A percentile compares a stretch with the other conserved stretches of the same genome.
Evolutionary conservation across 2,888 invertebrate species (phyloP).

Genomic region (Ptilodon capucinus): DNA sequence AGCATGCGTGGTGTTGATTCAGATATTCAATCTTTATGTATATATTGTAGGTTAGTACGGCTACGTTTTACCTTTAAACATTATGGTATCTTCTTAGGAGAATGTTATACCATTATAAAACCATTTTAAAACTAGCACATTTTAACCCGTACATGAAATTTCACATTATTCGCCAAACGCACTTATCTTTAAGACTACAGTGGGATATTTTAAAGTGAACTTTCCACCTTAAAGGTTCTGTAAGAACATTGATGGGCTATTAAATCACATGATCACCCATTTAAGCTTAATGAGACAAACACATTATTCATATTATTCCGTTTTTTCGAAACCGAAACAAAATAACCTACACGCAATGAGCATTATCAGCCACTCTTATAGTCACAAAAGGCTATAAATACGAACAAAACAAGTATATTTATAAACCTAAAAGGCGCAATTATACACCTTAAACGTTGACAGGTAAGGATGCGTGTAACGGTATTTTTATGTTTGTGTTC

Average conservation of each 20-base stretch:
- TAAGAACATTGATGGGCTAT: constrained; percentile 32
- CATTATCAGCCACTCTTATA: constrained; percentile 66
- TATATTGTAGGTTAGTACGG: too few species aligned
- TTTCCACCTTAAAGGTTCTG: not conserved
- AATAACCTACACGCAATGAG: constrained; percentile 71
- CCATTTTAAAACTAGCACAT: too few species aligned
- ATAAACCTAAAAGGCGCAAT: not conserved
- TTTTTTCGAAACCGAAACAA: constrained; percentile 58
- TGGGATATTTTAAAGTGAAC: not conserved
- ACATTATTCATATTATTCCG: constrained; percentile 61
- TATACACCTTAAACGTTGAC: not conserved
- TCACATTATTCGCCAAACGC: too few species aligned
- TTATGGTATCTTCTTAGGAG: too few species aligned
- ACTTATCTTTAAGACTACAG: too few species aligned
- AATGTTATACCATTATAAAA: too few species aligned
- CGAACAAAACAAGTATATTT: constrained; percentile 17
- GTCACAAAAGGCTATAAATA: constrained; percentile 71
- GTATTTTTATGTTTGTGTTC: constrained; percentile 12
- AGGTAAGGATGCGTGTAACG: constrained; percentile 3
- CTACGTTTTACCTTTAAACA: too few species aligned
- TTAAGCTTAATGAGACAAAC: constrained; percentile 76
- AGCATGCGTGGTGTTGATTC: too few species aligned
- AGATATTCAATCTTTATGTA: too few species aligned
- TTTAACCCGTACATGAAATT: too few species aligned
- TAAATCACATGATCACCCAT: constrained; percentile 66